phyloP scores from a whole-genome alignment of 2,113 vertebrate species.

The Hymenochirus boettgeri region DNA sequence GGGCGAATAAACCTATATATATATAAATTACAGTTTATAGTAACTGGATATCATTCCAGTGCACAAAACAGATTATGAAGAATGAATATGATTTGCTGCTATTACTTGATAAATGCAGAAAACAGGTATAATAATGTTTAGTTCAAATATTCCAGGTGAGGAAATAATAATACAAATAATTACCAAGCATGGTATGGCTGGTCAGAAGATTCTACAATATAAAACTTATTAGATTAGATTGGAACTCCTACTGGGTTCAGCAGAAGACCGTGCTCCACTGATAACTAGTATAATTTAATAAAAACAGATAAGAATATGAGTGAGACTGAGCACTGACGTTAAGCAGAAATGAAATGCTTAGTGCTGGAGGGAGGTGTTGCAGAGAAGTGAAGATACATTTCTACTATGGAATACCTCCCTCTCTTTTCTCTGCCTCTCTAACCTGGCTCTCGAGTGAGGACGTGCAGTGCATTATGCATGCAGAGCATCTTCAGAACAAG shows the following conservation, averaged over 20 bases:
- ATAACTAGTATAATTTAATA: neutral
- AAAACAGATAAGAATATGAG: neutral
- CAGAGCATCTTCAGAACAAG: slow-evolving; percentile 37
- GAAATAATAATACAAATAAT: too few relatives aligned
- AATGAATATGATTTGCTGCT: too few relatives aligned
- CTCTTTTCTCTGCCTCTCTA: slow-evolving; percentile 11
- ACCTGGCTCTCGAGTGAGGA: slow-evolving; percentile 35
- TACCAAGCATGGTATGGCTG: neutral
- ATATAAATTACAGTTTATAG: too few relatives aligned
- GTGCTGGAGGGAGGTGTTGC: neutral
- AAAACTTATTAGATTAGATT: neutral
- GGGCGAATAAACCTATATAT: too few relatives aligned
- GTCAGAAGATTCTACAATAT: neutral
- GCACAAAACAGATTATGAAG: too few relatives aligned
- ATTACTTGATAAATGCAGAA: too few relatives aligned
- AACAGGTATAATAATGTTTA: too few relatives aligned
- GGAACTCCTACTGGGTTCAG: neutral
- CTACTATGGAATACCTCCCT: slow-evolving; percentile 7
- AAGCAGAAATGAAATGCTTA: neutral
- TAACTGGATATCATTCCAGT: too few relatives aligned
- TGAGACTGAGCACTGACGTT: neutral
- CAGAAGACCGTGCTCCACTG: neutral
- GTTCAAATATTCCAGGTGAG: too few relatives aligned
- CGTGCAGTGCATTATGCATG: slow-evolving; percentile 35
- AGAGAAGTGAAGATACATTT: neutral